Percentiles rank a stretch among this genome's conserved stretches.
Evolutionary conservation across 2,113 vertebrate genomes (phyloP).

Genomic region (Galbula dea): DNA sequence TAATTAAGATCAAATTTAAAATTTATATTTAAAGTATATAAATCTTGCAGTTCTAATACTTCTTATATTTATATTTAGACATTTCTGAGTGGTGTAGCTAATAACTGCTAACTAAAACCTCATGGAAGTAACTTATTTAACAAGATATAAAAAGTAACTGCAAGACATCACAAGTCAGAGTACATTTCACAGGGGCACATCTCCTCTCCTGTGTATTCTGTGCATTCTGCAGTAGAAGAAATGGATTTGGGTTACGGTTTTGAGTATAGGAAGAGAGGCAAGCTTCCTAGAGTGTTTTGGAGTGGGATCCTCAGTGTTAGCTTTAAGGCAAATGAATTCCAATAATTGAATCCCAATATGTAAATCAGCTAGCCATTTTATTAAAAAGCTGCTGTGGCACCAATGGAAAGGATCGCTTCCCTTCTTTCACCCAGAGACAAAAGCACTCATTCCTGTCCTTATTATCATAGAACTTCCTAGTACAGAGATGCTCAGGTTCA

Average conservation of each 20-base stretch:
- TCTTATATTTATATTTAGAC: constrained; percentile 52
- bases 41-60: constrained; percentile 59
- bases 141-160: constrained; percentile 30
- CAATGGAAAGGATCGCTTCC: background rate
- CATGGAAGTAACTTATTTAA: constrained; percentile 59
- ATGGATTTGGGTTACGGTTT: background rate
- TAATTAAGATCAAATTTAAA: constrained; percentile 72
- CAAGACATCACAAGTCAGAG: constrained; percentile 44
- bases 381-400: background rate
- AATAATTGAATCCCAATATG: background rate
- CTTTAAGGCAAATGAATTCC: background rate
- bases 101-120: constrained; percentile 59
- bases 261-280: background rate
- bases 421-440: background rate
- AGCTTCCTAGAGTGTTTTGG: background rate
- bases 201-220: constrained; percentile 8
- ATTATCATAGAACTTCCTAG: background rate
- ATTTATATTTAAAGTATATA: constrained; percentile 69
- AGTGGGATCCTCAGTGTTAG: background rate
- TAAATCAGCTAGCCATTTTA: background rate
- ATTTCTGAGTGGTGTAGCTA: constrained; percentile 59
- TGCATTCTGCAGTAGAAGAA: background rate
- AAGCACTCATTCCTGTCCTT: background rate
- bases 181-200: constrained; percentile 40
- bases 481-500: background rate